Evolutionary conservation across 2,797 vertebrate species (phyloP).

Genomic region (Moxostoma hubbsi): DNA sequence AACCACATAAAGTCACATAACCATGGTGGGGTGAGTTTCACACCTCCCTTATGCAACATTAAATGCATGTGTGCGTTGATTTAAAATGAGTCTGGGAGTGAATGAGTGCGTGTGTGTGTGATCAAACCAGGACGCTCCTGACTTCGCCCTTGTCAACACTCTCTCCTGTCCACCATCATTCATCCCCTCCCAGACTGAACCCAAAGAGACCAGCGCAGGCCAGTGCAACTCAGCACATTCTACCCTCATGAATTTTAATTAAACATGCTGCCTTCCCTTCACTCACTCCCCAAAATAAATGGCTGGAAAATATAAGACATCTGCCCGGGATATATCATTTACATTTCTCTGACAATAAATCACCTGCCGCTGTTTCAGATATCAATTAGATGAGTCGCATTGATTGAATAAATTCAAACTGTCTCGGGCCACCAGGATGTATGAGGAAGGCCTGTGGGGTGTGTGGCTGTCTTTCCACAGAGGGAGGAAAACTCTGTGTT

Average conservation of each 20-base stretch:
- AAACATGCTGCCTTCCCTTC: conserved; percentile 67
- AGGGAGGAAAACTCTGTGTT: conserved; percentile 23
- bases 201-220: conserved; percentile 83
- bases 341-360: conserved; percentile 89
- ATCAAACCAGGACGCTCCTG: conserved; percentile 76
- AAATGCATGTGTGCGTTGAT: conserved; percentile 9
- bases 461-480: conserved; percentile 31
- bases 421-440: conserved; percentile 33
- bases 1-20: neutral
- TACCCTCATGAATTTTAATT: conserved; percentile 91
- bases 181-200: conserved; percentile 84
- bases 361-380: conserved; percentile 68
- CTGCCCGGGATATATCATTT: conserved; percentile 88
- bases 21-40: conserved; percentile 10
- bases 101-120: conserved; percentile 28
- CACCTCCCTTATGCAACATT: conserved; percentile 32
- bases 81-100: conserved; percentile 27
- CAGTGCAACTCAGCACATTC: conserved; percentile 85
- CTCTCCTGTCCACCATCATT: conserved; percentile 84
- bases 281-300: conserved; percentile 84
- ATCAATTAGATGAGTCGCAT: conserved; percentile 59
- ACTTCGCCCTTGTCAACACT: conserved; percentile 85
- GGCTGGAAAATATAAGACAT: conserved; percentile 93
- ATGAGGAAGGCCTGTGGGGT: conserved; percentile 26
- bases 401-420: conserved; percentile 51